Conservation (phyloP, 2,888 invertebrate genomes). For the Callosobruchus maculatus region DNA sequence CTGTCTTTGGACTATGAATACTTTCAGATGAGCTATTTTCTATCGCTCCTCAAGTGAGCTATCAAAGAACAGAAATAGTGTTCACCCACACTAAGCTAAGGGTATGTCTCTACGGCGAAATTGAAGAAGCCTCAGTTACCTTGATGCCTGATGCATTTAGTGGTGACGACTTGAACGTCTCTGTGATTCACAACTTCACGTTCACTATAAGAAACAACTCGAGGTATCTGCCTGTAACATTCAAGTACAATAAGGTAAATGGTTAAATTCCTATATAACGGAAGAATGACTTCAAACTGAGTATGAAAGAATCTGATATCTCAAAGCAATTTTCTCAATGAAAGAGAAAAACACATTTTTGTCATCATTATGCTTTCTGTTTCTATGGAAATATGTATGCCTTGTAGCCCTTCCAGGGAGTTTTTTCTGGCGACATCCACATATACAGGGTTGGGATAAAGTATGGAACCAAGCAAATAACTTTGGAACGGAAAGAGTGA, state of each 20-base stretch:
- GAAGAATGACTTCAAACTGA: no score
- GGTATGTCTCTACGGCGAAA: slow-evolving; percentile 57
- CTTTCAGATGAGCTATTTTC: slow-evolving; percentile 10
- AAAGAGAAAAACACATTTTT: no score
- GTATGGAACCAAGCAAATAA: no score
- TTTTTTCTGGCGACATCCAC: no score
- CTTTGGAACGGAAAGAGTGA: no score
- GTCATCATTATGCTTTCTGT: no score
- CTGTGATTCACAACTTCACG: slow-evolving; percentile 34
- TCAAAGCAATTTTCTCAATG: no score
- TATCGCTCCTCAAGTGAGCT: slow-evolving; percentile 9
- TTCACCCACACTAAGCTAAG: slow-evolving; percentile 24
- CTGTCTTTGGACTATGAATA: background rate
- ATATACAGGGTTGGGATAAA: no score
- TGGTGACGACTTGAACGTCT: slow-evolving; percentile 49
- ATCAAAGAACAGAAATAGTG: background rate
- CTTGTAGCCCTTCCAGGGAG: no score
- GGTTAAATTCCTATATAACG: no score
- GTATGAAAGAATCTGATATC: no score
- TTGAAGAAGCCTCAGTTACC: slow-evolving; percentile 51
- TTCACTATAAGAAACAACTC: slow-evolving; percentile 32
- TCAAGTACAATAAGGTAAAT: slow-evolving; percentile 26
- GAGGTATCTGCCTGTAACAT: slow-evolving; percentile 26
- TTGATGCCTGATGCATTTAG: slow-evolving; percentile 51
- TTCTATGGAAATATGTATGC: no score